A percentile compares a stretch with the other conserved stretches of the same genome.
phyloP scores from a whole-genome alignment of 1,140 invertebrate genomes.

The Cotesia chilonis region DNA sequence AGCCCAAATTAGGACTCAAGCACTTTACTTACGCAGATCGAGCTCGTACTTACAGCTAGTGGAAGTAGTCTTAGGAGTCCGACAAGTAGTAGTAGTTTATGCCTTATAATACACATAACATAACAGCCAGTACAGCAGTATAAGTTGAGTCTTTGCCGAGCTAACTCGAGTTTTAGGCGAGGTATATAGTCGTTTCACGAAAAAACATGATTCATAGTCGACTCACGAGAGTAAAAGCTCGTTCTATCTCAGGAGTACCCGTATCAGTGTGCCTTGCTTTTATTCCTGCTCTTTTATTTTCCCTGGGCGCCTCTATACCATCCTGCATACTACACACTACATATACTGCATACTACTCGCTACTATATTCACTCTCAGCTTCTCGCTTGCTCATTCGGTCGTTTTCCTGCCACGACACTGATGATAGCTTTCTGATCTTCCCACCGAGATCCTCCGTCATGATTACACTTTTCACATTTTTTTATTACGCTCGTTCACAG shows the following conservation, averaged over 20 bases:
- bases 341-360: neutral
- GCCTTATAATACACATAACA: neutral
- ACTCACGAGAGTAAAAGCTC: constrained; percentile 21
- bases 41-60: neutral
- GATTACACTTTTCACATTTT: constrained; percentile 22
- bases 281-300: neutral
- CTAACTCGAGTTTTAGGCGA: neutral
- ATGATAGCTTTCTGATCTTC: constrained; percentile 24
- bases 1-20: constrained; percentile 27
- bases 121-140: neutral
- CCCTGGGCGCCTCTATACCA: too few species aligned
- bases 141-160: too few species aligned
- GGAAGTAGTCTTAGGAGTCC: neutral
- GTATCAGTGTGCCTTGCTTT: neutral
- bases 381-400: neutral
- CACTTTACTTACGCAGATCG: constrained; percentile 36
- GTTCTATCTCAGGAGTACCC: neutral
- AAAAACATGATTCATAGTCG: constrained; percentile 32
- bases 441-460: constrained; percentile 16
- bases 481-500: neutral
- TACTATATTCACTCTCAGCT: neutral
- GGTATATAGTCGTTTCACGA: constrained; percentile 28
- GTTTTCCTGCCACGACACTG: constrained; percentile 10
- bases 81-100: neutral
- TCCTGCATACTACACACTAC: too few species aligned